Evolutionary conservation across 2,797 vertebrate genomes (phyloP).

Genomic region (Anolis apletophallus): DNA sequence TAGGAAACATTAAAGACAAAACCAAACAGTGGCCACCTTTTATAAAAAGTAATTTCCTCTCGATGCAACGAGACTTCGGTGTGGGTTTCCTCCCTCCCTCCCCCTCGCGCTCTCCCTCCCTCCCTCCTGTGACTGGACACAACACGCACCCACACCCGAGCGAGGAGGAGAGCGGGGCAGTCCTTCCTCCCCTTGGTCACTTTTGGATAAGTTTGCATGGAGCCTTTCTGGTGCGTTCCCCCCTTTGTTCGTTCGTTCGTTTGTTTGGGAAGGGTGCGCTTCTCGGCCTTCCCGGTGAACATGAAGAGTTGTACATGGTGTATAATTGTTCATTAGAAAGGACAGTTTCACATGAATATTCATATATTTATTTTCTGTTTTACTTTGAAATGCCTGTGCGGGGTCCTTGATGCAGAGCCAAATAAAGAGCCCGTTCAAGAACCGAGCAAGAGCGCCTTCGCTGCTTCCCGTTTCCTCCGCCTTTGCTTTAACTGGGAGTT

Average conservation of each 20-base stretch:
- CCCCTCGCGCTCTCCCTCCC: no score
- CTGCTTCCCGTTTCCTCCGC: slow-evolving; percentile 22
- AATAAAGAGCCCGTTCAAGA: slow-evolving; percentile 82
- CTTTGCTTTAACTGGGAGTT: no score
- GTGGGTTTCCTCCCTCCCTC: slow-evolving; percentile 82
- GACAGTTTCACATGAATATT: slow-evolving; percentile 96
- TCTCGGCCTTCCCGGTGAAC: slow-evolving; percentile 81
- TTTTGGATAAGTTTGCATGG: slow-evolving; percentile 89
- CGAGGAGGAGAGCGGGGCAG: no score
- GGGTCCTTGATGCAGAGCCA: slow-evolving; percentile 87
- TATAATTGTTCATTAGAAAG: slow-evolving; percentile 97
- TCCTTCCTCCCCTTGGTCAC: slow-evolving; percentile 63
- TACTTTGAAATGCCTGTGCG: slow-evolving; percentile 90
- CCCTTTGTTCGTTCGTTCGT: slow-evolving; percentile 19
- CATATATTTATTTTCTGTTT: slow-evolving; percentile 98
- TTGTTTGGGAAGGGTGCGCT: slow-evolving; percentile 84
- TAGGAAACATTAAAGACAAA: slow-evolving; percentile 70
- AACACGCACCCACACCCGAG: slow-evolving; percentile 61
- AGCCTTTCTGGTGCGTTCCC: slow-evolving; percentile 82
- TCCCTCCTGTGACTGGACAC: slow-evolving; percentile 85
- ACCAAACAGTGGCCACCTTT: slow-evolving; percentile 76
- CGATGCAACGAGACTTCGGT: slow-evolving; percentile 81
- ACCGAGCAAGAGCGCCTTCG: slow-evolving; percentile 11
- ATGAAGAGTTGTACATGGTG: slow-evolving; percentile 94
- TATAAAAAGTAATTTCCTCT: slow-evolving; percentile 75